phyloP scores from a whole-genome alignment of 2,797 vertebrate species.

The Eulemur coronatus region DNA sequence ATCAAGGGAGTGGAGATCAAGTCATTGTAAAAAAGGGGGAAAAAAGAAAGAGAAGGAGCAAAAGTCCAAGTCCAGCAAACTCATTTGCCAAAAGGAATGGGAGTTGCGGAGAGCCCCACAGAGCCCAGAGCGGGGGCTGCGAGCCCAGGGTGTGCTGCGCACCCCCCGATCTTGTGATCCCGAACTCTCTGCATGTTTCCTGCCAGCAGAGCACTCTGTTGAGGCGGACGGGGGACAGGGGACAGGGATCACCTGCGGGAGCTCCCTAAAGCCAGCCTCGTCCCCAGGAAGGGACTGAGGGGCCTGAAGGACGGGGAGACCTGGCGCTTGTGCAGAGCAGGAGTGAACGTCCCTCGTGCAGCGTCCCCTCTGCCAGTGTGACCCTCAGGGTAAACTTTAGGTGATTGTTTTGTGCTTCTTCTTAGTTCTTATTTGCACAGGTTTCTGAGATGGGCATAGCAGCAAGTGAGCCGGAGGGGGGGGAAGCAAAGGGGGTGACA shows the following conservation, averaged over 20 bases:
- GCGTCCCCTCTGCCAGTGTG: neutral
- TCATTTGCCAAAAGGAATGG: neutral
- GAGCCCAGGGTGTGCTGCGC: neutral
- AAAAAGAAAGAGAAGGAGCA: neutral
- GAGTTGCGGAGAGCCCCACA: neutral
- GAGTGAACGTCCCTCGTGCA: rapidly evolving
- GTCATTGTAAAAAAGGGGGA: neutral
- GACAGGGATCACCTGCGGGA: neutral
- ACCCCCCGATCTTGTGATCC: rapidly evolving
- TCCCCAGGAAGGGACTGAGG: neutral
- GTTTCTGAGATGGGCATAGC: neutral
- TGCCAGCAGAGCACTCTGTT: neutral
- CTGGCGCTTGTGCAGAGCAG: neutral
- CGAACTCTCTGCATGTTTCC: neutral
- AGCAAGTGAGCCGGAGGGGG: neutral
- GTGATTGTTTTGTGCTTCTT: neutral
- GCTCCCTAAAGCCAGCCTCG: neutral
- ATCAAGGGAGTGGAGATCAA: neutral
- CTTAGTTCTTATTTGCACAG: neutral
- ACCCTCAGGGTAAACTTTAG: rapidly evolving
- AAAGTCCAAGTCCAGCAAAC: neutral
- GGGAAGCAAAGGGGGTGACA: too few species aligned
- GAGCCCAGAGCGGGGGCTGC: too few species aligned
- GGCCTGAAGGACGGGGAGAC: too few species aligned
- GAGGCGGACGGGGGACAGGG: neutral